A percentile compares a stretch with the other conserved stretches of the same genome.
phyloP scores from a whole-genome alignment of 2,113 vertebrate genomes.

The Fukomys damarensis region DNA sequence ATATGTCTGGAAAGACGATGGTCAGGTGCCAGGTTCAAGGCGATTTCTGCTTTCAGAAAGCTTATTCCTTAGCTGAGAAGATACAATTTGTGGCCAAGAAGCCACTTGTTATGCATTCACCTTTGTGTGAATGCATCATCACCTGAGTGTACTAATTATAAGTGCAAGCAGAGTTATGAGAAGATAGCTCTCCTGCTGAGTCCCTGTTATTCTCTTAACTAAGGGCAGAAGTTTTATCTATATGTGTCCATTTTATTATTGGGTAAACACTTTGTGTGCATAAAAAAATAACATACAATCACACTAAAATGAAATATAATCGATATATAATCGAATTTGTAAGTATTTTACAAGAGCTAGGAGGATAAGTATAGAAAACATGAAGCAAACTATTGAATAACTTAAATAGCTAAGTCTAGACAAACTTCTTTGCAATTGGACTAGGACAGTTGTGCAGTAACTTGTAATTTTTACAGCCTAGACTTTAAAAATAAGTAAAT shows the following conservation, averaged over 20 bases:
- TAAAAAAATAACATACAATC: background rate
- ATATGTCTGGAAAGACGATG: background rate
- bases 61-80: background rate
- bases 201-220: conserved; percentile 1
- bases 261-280: background rate
- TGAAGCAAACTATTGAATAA: background rate
- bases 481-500: background rate
- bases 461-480: background rate
- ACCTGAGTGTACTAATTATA: background rate
- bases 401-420: background rate
- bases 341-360: conserved; percentile 14
- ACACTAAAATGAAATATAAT: background rate
- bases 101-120: background rate
- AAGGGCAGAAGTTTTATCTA: background rate
- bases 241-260: background rate
- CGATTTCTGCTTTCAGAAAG: background rate
- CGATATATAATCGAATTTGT: background rate
- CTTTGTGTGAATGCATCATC: background rate
- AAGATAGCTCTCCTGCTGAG: background rate
- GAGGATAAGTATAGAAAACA: background rate
- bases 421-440: conserved; percentile 23
- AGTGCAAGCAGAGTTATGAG: background rate
- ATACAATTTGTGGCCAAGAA: conserved; percentile 2
- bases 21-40: background rate
- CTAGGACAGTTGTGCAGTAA: background rate